Evolutionary conservation across 2,888 invertebrate genomes (phyloP), one percentile per base, ranked within the genome.

Genomic region (Dermolepida albohirtum): DNA sequence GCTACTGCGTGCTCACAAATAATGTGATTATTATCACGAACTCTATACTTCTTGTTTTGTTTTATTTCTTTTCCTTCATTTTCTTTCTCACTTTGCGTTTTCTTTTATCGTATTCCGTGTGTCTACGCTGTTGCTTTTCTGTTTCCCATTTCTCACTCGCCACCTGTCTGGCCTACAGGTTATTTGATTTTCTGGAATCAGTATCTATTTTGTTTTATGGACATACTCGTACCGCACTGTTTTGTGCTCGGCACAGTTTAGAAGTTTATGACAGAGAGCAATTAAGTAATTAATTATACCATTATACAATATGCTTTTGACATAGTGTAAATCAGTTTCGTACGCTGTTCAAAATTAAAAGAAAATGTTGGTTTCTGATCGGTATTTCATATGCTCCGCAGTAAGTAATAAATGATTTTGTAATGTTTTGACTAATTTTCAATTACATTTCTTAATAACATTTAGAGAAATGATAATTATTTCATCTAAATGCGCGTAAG

Each of bases 21-120:
- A 79, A 79, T 78, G 74, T 73, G 77, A 79, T 79, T 78, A 79
- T 77, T 76, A 72, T 75, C 77, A 75, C 74, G 76, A 59, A 59
- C 51, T 67, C 62, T 54, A 40, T 16, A 54, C 54, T 62, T 49
- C 47, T 62, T 49, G 59, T 62, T 62, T 59, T 27, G 44, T 57
- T 57, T 12, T 27, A 57, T 57, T 62, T 43, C 34, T 34, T 29
- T 39, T 47, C 54, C 54, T 16, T 39, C 12, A 16, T 41, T 62
- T 44, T 47, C 59, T 62, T 54, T 54, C 54, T 54, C 54, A 40
- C 54, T 50, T 54, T 14, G 7, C 16, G 16, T 44, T 17, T 47
- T 11, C 47, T 29, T 47, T 29, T 44, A 47, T 59, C 59, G 59
- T 59, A 59, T 59, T 44, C 59, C 27, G 14, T 34, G 47, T 34